A percentile compares a stretch with the other conserved stretches of the same genome.
phyloP scores from a whole-genome alignment of 2,888 invertebrate genomes.

The Ametastegia equiseti region DNA sequence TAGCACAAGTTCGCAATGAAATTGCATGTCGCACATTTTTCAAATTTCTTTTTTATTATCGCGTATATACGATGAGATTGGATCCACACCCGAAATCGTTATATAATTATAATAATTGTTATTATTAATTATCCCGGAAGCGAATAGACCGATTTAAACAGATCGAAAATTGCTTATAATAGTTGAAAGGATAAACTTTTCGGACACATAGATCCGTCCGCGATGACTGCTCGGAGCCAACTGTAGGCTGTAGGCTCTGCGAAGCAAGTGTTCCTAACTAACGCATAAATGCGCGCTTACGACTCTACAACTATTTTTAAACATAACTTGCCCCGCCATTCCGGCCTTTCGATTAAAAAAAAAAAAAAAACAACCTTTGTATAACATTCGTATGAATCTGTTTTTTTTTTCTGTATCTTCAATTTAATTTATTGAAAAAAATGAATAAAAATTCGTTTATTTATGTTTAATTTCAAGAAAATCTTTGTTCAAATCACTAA shows the following conservation, averaged over 20 bases:
- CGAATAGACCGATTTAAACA: neutral
- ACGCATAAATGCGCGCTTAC: conserved; percentile 24
- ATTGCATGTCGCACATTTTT: neutral
- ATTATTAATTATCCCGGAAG: too few species aligned
- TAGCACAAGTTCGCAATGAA: neutral
- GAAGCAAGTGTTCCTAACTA: conserved; percentile 22
- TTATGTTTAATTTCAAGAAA: too few species aligned
- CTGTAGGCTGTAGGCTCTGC: conserved; percentile 36
- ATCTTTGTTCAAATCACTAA: too few species aligned
- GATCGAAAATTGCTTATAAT: neutral
- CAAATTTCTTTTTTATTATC: neutral
- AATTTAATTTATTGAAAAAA: too few species aligned
- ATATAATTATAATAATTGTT: neutral
- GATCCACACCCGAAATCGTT: neutral
- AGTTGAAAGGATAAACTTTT: neutral
- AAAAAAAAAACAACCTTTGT: too few species aligned
- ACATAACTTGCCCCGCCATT: neutral
- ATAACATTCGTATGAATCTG: too few species aligned
- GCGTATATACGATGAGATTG: neutral
- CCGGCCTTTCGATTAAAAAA: neutral
- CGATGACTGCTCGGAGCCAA: conserved; percentile 40
- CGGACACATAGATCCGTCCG: conserved; percentile 24
- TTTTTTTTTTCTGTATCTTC: too few species aligned
- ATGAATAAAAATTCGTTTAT: too few species aligned
- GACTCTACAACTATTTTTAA: conserved; percentile 12